These are phyloP conservation scores for Pollenia labialis DNA, from an alignment of 2,888 invertebrate genomes.

Conservation along the genomic window DNA sequence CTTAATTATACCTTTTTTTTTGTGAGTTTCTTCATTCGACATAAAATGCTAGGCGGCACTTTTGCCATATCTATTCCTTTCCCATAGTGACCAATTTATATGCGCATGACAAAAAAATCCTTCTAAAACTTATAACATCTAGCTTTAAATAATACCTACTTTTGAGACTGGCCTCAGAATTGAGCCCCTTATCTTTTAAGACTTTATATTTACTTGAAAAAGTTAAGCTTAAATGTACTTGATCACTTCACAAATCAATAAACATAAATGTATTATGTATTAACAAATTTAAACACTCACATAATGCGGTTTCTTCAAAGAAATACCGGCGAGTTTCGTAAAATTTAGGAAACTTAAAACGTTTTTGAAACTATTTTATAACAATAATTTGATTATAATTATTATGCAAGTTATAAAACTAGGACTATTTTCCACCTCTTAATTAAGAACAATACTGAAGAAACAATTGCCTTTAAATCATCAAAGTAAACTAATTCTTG, in stretches of 20 bases:
- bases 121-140: too few species aligned
- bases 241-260: not conserved
- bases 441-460: conserved; percentile 19
- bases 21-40: too few species aligned
- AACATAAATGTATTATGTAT: not conserved
- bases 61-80: too few species aligned
- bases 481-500: not conserved
- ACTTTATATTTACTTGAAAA: too few species aligned
- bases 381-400: too few species aligned
- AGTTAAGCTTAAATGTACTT: not conserved
- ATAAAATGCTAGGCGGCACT: too few species aligned
- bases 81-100: too few species aligned
- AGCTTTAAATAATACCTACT: too few species aligned
- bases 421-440: not conserved
- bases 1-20: too few species aligned
- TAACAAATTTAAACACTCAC: not conserved
- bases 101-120: too few species aligned
- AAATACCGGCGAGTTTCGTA: not conserved
- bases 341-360: not conserved
- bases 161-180: too few species aligned
- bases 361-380: not conserved
- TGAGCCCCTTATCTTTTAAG: too few species aligned
- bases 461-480: not conserved
- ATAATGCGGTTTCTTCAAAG: not conserved
- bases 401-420: not conserved